Evolutionary conservation across 2,888 invertebrate genomes (phyloP), one percentile per base, ranked within the genome.

Genomic region (Caenorhabditis sp.): DNA sequence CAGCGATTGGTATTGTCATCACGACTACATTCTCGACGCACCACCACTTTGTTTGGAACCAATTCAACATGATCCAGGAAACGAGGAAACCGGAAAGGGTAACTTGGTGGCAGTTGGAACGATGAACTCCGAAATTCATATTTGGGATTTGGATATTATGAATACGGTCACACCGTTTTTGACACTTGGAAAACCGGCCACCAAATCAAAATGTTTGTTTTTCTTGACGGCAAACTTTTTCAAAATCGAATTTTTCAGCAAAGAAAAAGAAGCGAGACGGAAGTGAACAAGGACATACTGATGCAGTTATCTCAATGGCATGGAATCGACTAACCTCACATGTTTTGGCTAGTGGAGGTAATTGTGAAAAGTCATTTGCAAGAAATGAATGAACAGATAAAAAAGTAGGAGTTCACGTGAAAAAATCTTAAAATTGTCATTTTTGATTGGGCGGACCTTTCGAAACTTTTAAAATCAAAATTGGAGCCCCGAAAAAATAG

Each of bases 141-240:
- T 97, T n/a, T 99, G 97, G 96, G 96, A 97, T 89, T 89, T 97
- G 54, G 97, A 97, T 89, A 91, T 97, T 69, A 92, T 96, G 78
- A 94, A 97, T 88, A 92, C 93, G 68, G 90, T 96, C 51, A 95
- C 95, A 86, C 95, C 97, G 0, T 93, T 93, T 0, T 93, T 93
- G 87, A 92, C 92, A 81, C 90, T 97, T 17, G 84, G 84, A 57
- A 60, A 66, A 31, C 54, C 65, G 14, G 72, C 57, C 3, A 58
- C 49, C 27, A 69, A 73, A 43, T 36, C 43, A 19, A 69, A 73
- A 49, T 51, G 19, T 26, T n/a, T 37, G 17, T 37, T 43, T 36
- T 4, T 21, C 21, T n/a, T 53, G 10, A 26, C 4, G 12, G 27
- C 1, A 6, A 31, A 58, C 17, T n/a, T 58, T 12, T 21, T 43